A percentile compares a stretch with the other conserved stretches of the same genome.
These are phyloP conservation scores for Microctonus brassicae DNA, from an alignment of 2,888 invertebrate species.

Conservation along the genomic window DNA sequence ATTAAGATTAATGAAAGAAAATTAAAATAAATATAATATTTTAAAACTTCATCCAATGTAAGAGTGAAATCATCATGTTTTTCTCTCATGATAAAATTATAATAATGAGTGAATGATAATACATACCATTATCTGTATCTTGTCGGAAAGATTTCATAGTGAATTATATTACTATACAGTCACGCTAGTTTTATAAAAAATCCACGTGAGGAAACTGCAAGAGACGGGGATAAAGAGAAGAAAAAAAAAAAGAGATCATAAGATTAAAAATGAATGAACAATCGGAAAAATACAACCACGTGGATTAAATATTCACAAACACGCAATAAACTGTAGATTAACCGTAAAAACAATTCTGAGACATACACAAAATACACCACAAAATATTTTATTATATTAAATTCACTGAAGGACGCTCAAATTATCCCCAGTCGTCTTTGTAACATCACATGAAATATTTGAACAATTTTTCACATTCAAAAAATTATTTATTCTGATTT, in stretches of 20 bases:
- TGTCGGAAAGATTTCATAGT: conserved; percentile 57
- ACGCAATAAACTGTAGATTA: background rate
- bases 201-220: conserved; percentile 2
- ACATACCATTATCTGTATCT: conserved; percentile 58
- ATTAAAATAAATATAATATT: background rate
- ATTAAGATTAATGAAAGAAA: background rate
- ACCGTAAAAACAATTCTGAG: too few relatives aligned
- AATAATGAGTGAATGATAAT: conserved; percentile 26
- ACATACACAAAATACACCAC: too few relatives aligned
- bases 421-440: background rate
- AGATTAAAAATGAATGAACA: background rate
- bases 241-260: background rate
- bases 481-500: too few relatives aligned
- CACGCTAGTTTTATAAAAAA: conserved; percentile 7
- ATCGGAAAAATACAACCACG: background rate
- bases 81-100: conserved; percentile 11
- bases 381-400: too few relatives aligned
- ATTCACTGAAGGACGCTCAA: background rate
- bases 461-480: background rate
- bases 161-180: conserved; percentile 26
- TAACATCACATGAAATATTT: background rate
- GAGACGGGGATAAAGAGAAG: background rate
- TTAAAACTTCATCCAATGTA: too few relatives aligned
- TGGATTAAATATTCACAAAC: too few relatives aligned
- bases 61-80: conserved; percentile 1